Base-by-base conservation (phyloP, 1,140 invertebrate genomes). In the Sinonovacula constricta region DNA sequence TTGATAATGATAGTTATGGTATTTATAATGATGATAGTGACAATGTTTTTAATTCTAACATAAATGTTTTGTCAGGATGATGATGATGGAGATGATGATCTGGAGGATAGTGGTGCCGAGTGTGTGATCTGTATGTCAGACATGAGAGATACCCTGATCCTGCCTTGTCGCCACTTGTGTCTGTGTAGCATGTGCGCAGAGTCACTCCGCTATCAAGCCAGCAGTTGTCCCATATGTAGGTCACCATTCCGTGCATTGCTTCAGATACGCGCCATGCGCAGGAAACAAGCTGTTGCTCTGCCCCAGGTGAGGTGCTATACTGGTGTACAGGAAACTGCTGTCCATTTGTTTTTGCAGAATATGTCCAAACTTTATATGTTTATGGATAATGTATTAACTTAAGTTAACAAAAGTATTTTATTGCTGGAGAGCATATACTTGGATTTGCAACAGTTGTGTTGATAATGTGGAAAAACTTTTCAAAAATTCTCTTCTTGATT, bases 111-210 rank as follows among this genome's bases (percentile, higher is more conserved):
- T 89, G 97, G 97, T 18, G 96, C 96, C 12, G 99, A 99, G 92
- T 99, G 99, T 92, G 98, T 99, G 14, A 99, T 99, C 87, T 99
- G 98, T 90, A 99, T 99, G 97, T 97, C 96, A 87, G 98, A 99
- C 89, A 95, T 97, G 15, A 92, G 98, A 0, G 98, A 99, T 90
- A 99, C 99, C 0, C 92, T 99, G 24, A 99, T 99, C 83, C 92
- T 99, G 80, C 99, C 99, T 0, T 99, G 99, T 89, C 94, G 98
- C 34, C 99, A 99, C 92, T 93, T 99, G 18, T 99, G 99, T 89
- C 91, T 99, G 67, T 99, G 99, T 90, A 97, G 98, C 91, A 95
- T 95, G 0, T 99, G 98, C 92, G 98, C 98, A 0, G 97, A 99
- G 91, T 98, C 97, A 0, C 92, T 99, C 60, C 93, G 97, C 70